Evolutionary conservation across 2,888 invertebrate species (phyloP), one percentile per base, ranked within the genome.

Genomic region (Drosophila infuscata): DNA sequence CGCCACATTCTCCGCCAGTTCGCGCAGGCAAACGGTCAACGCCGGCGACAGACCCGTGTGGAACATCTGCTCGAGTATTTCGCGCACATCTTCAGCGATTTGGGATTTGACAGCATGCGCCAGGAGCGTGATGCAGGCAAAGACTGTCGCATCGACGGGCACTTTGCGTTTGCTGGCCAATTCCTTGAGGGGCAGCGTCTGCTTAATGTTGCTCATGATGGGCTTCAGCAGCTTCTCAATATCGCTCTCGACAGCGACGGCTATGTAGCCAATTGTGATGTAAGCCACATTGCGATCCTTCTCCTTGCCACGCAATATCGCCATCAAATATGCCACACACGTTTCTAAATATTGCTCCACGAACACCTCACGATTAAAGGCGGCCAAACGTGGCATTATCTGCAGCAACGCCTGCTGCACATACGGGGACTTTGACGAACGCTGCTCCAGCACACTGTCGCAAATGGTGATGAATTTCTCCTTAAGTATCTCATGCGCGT

Each of bases 51-150:
- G 94, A 0, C 99, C 98, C 8, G 98, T 97, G 1, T 97, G 96
- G 91, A 99, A 95, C 97, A 99, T 98, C 53, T 97, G 96, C 80
- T 98, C 98, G 35, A 99, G 94, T 49, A 99, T 94, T 69, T 97
- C 97, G 68, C 95, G 95, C 6, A 99, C 96, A 82, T 98, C 97
- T 80, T 94, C 93, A 9, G 96, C 95, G 17, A 98, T 96, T 38
- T 95, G 94, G 32, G 96, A 95, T 76, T 96, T 96, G 0, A 98
- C 96, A 1, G 99, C 97, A 92, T 97, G 96, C 0, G 97, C 97
- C 9, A 99, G 93, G 79, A 99, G 94, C 35, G 98, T 98, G 30
- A 99, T 96, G 92, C 99, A 99, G 35, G 97, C 96, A 92, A 99
- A 99, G 57, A 99, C 97, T 0, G 97, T 96, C 0, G 98, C 97